Conservation (phyloP, 1,140 invertebrate genomes). For the Drosophila bocqueti region DNA sequence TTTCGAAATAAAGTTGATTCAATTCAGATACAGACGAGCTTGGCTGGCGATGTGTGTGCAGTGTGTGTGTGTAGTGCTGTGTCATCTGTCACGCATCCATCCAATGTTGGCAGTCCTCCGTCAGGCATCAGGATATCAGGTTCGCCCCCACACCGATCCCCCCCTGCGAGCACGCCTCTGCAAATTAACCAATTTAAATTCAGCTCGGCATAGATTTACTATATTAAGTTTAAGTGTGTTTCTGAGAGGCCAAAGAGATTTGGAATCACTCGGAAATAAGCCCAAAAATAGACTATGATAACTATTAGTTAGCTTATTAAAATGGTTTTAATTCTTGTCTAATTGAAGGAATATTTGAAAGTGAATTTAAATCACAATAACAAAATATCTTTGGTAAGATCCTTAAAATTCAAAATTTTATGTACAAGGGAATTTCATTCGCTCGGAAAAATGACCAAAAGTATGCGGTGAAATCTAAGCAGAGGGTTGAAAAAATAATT, state of each 20-base stretch:
- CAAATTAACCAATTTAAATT: slow-evolving; percentile 53
- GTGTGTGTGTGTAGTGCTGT: slow-evolving; percentile 38
- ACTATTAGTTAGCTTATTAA: not conserved
- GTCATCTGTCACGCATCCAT: slow-evolving; percentile 70
- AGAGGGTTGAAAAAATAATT: no score
- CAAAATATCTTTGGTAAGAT: no score
- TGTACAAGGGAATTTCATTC: not conserved
- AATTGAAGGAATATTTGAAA: not conserved
- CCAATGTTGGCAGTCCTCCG: slow-evolving; percentile 53
- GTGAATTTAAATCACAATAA: not conserved
- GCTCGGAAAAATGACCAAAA: not conserved
- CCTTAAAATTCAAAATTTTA: not conserved
- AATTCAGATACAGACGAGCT: slow-evolving; percentile 66
- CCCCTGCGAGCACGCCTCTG: not conserved
- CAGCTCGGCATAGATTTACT: slow-evolving; percentile 5
- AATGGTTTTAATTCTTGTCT: not conserved
- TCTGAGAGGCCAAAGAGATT: not conserved
- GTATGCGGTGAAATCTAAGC: not conserved
- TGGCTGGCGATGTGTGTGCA: slow-evolving; percentile 26
- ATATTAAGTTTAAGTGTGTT: not conserved
- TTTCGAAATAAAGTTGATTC: slow-evolving; percentile 84
- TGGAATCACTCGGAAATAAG: no score
- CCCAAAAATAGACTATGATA: not conserved
- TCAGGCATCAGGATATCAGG: slow-evolving; percentile 37
- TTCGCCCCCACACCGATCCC: not conserved